These are phyloP conservation scores for Clarias macrocephalus DNA, from an alignment of 2,113 vertebrate species.

Conservation along the genomic window DNA sequence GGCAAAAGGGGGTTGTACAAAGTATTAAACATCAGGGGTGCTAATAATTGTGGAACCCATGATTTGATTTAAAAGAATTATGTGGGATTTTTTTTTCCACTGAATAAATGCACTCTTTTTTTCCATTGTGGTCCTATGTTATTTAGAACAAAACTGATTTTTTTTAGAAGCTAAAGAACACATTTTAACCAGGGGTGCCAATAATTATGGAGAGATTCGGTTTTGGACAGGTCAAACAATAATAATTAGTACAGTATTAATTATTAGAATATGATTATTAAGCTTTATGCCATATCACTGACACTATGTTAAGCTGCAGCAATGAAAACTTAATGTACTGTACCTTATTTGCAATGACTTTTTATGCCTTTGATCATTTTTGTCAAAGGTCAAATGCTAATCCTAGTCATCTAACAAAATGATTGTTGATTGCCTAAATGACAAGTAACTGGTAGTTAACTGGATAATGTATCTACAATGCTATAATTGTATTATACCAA, in stretches of 20 bases:
- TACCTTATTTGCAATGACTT: slow-evolving; percentile 5
- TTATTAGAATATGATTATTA: not conserved
- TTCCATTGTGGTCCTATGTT: no score
- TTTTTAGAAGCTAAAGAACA: no score
- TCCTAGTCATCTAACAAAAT: not conserved
- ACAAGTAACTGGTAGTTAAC: not conserved
- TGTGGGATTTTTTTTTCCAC: no score
- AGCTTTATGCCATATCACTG: not conserved
- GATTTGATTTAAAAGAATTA: no score
- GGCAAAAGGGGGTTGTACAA: no score
- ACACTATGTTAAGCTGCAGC: not conserved
- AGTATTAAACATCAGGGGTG: no score
- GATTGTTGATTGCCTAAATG: not conserved
- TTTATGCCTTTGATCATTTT: not conserved
- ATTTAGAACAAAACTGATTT: no score
- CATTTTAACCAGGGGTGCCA: no score
- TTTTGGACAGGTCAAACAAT: not conserved
- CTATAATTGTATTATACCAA: not conserved
- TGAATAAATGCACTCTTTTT: no score
- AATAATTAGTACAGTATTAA: not conserved
- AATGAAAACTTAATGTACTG: slow-evolving; percentile 13
- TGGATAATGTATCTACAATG: not conserved
- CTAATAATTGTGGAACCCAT: no score
- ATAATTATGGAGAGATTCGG: no score
- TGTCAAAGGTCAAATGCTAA: not conserved